Base-by-base conservation (phyloP, 30 jellyfish, hydroid and myxozoan species). In the Turritopsis rubra region DNA sequence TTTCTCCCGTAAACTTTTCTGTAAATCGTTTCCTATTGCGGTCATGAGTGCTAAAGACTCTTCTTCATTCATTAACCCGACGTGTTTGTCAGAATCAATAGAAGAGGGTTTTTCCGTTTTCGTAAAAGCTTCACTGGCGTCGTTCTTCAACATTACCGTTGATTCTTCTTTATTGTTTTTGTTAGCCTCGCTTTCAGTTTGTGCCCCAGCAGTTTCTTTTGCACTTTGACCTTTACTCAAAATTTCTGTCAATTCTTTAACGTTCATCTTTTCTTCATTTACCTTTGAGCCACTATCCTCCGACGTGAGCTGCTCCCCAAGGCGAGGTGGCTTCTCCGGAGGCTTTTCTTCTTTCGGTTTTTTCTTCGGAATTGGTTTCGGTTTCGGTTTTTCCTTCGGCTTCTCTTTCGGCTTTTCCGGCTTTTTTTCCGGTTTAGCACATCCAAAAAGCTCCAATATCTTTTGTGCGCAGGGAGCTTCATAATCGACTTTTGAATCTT, bases 381-480 rank as follows among this genome's bases (percentile, higher is more conserved):
- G 77, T 68, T 68, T 68, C 30, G 77, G 85, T 53, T 79, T 79
- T 18, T n/a, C 70, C 25, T 31, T 81, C 23, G 29, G 74, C 87
- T 81, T 81, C 0, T 65, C 70, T 21, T 66, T 80, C 66, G 93
- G 85, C 16, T 52, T 53, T 19, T 89, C 90, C 1, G 71, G 27
- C 29, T 87, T 74, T 82, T 30, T 81, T 27, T 88, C 54, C 21
- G 91, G 95, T 75, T 81, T 71, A 22, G 75, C 83, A 65, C 98
- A 92, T 0, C 98, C 98, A 54, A 81, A 87, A 17, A 92, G 54
- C 60, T 87, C 91, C 8, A 92, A 70, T 21, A 92, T 92, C 71
- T 87, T 92, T 77, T 88, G 77, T 21, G 98, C 97, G 26, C 98
- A 92, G 0, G 98, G 98, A 23, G 91, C 85, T 66, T 87, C 96